Evolutionary conservation across 2,797 vertebrate genomes (phyloP).

Genomic region (Gymnopithys bicolor): DNA sequence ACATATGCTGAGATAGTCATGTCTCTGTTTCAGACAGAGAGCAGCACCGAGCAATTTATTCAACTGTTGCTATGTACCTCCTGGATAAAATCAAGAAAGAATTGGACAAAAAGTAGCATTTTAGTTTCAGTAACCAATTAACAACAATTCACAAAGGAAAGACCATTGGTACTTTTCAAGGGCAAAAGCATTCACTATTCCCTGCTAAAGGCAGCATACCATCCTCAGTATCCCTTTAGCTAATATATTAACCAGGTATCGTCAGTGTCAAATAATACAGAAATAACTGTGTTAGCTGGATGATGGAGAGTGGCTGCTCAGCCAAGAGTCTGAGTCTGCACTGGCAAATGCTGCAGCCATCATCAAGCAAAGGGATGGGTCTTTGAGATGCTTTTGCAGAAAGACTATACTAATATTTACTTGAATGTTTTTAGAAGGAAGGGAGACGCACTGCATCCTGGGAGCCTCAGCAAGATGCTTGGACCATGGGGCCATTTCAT

Average conservation of each 20-base stretch:
- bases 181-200: not conserved
- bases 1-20: not conserved
- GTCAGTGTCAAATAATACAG: conserved; percentile 35
- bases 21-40: not conserved
- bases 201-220: not conserved
- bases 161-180: conserved; percentile 40
- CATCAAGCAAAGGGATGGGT: not conserved
- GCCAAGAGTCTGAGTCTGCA: not conserved
- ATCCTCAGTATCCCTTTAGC: not conserved
- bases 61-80: not conserved
- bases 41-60: conserved; percentile 20
- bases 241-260: conserved; percentile 14
- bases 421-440: not conserved
- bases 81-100: conserved; percentile 22
- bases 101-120: conserved; percentile 24
- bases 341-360: not conserved
- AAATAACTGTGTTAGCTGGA: not conserved
- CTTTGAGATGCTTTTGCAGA: not conserved
- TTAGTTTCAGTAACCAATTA: conserved; percentile 51
- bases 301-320: conserved; percentile 12
- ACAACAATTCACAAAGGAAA: conserved; percentile 31
- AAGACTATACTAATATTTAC: not conserved
- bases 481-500: not conserved
- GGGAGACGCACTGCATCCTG: not conserved
- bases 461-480: not conserved